A percentile compares a stretch with the other conserved stretches of the same genome.
Evolutionary conservation across 2,797 vertebrate species (phyloP).

Genomic region (Amblyraja radiata): DNA sequence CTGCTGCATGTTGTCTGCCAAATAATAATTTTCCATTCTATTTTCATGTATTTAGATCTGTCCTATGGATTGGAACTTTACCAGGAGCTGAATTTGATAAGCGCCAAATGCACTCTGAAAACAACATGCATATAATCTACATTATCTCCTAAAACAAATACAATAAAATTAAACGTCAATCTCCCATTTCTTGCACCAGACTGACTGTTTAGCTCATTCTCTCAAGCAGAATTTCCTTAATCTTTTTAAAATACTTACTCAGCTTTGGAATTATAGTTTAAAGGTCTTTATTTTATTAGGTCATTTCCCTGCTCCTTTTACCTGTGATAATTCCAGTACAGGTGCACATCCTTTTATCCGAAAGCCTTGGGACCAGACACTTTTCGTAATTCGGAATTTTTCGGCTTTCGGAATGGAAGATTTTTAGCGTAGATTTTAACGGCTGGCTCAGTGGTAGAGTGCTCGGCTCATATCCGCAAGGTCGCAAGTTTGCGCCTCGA

Average conservation of each 20-base stretch:
- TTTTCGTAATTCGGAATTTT: too few relatives aligned
- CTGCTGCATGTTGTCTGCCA: neutral
- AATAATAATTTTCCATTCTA: neutral
- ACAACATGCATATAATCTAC: neutral
- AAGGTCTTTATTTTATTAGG: neutral
- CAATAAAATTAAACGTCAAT: neutral
- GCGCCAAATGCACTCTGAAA: neutral
- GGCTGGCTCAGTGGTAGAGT: too few relatives aligned
- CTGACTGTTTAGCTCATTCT: neutral
- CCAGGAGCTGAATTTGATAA: neutral
- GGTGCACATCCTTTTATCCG: too few relatives aligned
- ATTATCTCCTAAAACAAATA: neutral
- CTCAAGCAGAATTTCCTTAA: neutral
- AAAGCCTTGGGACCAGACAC: too few relatives aligned
- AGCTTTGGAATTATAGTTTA: neutral
- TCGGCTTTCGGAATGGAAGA: too few relatives aligned
- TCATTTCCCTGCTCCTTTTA: neutral
- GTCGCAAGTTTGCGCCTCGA: too few relatives aligned
- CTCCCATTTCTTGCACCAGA: neutral
- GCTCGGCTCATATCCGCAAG: too few relatives aligned
- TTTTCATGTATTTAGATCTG: neutral
- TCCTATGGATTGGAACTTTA: too few relatives aligned
- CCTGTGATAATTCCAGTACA: too few relatives aligned
- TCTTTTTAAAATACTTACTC: neutral
- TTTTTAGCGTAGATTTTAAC: too few relatives aligned